phyloP scores from a whole-genome alignment of 2,797 vertebrate species.

The Leptoclinus maculatus region DNA sequence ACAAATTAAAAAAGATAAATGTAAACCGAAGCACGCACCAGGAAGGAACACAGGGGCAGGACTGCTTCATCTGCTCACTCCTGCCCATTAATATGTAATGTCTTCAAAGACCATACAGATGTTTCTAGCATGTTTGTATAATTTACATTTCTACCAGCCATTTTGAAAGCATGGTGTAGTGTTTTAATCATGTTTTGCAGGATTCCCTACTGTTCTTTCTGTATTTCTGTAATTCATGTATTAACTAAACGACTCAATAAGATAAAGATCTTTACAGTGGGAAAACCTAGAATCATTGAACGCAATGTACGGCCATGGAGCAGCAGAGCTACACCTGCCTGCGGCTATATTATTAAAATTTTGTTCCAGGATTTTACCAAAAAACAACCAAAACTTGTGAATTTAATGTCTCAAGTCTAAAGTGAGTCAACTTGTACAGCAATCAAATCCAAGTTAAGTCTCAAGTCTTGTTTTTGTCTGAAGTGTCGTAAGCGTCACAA shows the following conservation, averaged over 20 bases:
- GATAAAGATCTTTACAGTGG: not conserved
- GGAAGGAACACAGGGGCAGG: not conserved
- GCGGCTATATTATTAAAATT: not conserved
- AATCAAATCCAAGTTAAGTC: not conserved
- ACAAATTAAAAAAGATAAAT: slow-evolving; percentile 51
- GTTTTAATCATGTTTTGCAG: not conserved
- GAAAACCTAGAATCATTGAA: not conserved
- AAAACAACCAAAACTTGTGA: not conserved
- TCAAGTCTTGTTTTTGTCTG: not conserved
- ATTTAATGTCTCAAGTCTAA: not conserved
- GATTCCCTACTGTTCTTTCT: not conserved
- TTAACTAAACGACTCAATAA: not conserved
- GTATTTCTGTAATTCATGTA: not conserved
- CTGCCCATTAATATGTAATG: slow-evolving; percentile 25
- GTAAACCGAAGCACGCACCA: slow-evolving; percentile 1
- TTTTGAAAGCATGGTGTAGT: not conserved
- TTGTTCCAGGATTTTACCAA: not conserved
- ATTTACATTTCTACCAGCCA: not conserved
- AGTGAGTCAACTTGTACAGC: not conserved
- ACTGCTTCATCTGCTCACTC: slow-evolving; percentile 20
- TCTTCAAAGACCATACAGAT: not conserved
- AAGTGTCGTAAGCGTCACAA: not conserved
- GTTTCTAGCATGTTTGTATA: slow-evolving; percentile 3
- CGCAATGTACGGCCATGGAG: not conserved
- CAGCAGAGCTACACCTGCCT: not conserved